Percentiles rank a stretch among this genome's conserved stretches.
Evolutionary conservation across 2,888 invertebrate genomes (phyloP).

Genomic region (Rhaphigaster nebulosa): DNA sequence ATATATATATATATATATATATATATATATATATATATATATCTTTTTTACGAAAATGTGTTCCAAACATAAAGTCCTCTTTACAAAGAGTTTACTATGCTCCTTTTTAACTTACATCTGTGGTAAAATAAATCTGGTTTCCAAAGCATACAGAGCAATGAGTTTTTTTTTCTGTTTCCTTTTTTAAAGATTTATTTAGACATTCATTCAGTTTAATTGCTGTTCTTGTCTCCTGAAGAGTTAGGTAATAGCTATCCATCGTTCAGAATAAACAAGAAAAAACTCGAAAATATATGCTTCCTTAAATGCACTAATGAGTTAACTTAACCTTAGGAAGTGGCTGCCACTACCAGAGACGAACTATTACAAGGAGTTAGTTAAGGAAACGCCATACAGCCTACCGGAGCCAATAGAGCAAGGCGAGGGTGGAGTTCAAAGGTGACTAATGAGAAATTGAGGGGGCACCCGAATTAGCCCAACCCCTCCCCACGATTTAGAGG

Average conservation of each 20-base stretch:
- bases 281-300: background rate
- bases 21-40: too few species aligned
- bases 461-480: background rate
- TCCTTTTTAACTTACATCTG: too few species aligned
- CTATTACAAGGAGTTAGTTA: constrained; percentile 26
- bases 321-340: background rate
- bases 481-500: background rate
- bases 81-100: too few species aligned
- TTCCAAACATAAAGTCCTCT: too few species aligned
- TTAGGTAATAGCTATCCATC: background rate
- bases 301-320: background rate
- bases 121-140: background rate
- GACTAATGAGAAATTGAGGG: constrained; percentile 45
- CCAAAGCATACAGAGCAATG: background rate
- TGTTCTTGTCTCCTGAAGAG: background rate
- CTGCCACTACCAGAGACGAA: background rate
- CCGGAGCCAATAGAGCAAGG: background rate
- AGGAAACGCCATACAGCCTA: background rate
- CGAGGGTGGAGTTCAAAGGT: constrained; percentile 28
- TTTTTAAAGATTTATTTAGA: background rate
- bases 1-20: too few species aligned
- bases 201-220: background rate
- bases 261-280: background rate
- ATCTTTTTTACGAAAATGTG: too few species aligned
- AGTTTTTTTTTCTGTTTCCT: background rate